Evolutionary conservation across 1,140 invertebrate genomes (phyloP).

Genomic region (Cyclina sinensis): DNA sequence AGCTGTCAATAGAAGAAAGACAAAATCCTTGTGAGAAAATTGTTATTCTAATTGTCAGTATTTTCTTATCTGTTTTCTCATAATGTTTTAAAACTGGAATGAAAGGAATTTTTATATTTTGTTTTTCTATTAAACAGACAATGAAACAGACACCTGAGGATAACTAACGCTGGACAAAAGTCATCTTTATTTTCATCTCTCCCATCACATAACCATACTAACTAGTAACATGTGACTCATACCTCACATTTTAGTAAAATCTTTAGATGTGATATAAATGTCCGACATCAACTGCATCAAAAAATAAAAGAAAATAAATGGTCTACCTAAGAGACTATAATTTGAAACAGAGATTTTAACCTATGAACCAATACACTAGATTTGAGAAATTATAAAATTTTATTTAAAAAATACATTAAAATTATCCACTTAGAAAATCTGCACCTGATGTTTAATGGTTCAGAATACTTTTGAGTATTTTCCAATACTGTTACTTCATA

Average conservation of each 20-base stretch:
- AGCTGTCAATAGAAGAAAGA: neutral
- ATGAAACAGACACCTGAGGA: neutral
- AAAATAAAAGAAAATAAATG: too few relatives aligned
- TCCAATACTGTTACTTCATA: neutral
- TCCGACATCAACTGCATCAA: too few relatives aligned
- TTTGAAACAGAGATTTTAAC: too few relatives aligned
- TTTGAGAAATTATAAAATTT: too few relatives aligned
- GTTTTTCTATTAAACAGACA: neutral
- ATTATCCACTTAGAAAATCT: too few relatives aligned
- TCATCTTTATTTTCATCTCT: neutral
- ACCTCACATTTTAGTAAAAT: neutral
- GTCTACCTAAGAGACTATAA: too few relatives aligned
- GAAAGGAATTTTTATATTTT: conserved; percentile 8
- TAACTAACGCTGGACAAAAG: neutral
- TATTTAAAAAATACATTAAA: too few relatives aligned
- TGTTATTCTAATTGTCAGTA: conserved; percentile 14
- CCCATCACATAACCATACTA: neutral
- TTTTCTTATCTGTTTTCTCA: conserved; percentile 30
- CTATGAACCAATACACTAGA: too few relatives aligned
- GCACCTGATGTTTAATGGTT: too few relatives aligned
- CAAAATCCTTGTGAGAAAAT: conserved; percentile 18
- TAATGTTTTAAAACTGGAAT: neutral
- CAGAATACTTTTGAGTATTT: too few relatives aligned
- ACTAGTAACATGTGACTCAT: neutral
- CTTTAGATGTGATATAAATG: too few relatives aligned